phyloP scores from a whole-genome alignment of 2,113 vertebrate genomes.

The Thamnaconus septentrionalis region DNA sequence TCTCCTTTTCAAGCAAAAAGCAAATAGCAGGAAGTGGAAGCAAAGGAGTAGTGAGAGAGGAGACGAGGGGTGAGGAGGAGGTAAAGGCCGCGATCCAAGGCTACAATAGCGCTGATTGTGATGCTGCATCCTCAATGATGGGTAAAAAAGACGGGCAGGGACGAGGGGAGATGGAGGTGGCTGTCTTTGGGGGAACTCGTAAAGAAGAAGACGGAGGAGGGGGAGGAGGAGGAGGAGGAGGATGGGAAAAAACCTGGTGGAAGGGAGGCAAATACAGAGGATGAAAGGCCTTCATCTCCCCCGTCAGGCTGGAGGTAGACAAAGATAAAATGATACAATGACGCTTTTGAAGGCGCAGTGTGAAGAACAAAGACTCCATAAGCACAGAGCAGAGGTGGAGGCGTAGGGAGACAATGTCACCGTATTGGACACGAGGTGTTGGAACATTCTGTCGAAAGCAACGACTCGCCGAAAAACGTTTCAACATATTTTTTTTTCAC shows the following conservation, averaged over 20 bases:
- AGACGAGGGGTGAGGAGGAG: neutral
- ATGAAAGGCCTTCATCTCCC: neutral
- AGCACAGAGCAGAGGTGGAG: slow-evolving; percentile 8
- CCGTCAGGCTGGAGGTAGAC: neutral
- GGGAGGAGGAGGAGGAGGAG: too few relatives aligned
- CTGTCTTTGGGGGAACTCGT: too few relatives aligned
- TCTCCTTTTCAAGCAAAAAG: neutral
- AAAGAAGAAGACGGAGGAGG: too few relatives aligned
- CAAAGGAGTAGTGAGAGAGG: neutral
- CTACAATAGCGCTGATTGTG: slow-evolving; percentile 48
- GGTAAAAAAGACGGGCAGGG: neutral
- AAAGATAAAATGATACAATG: neutral
- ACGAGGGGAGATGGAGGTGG: too few relatives aligned
- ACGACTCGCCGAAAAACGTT: too few relatives aligned
- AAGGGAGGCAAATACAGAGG: neutral
- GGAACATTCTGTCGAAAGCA: too few relatives aligned
- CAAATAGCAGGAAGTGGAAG: slow-evolving; percentile 23
- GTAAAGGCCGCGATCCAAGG: neutral
- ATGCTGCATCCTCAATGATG: neutral
- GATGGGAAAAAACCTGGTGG: too few relatives aligned
- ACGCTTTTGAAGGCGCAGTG: slow-evolving; percentile 2
- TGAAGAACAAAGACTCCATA: slow-evolving; percentile 4
- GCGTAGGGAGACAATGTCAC: slow-evolving; percentile 35
- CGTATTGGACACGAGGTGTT: too few relatives aligned
- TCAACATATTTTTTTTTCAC: too few relatives aligned